These are phyloP conservation scores for Polymixis flavicincta DNA, from an alignment of 2,888 invertebrate genomes.

Conservation along the genomic window DNA sequence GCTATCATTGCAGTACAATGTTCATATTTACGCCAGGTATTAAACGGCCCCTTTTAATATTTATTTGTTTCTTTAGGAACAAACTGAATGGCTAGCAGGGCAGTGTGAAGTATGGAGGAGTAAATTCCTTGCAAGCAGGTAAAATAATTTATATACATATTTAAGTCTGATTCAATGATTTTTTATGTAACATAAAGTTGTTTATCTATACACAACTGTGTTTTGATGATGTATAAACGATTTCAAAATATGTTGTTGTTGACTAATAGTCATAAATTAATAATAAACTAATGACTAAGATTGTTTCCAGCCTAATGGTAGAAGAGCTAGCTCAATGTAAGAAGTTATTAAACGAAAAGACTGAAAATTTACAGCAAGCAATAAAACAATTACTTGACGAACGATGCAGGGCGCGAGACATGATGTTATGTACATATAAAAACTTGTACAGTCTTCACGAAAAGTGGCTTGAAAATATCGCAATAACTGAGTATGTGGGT, in stretches of 20 bases:
- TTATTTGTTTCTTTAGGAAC: constrained; percentile 90
- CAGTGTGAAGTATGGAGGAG: constrained; percentile 99
- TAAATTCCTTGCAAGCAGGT: constrained; percentile 98
- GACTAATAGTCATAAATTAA: not conserved
- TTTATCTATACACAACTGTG: constrained; percentile 1
- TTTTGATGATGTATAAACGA: not conserved
- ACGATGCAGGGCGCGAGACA: constrained; percentile 91
- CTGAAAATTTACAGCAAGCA: constrained; percentile 92
- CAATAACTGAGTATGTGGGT: constrained; percentile 84
- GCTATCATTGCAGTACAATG: not conserved
- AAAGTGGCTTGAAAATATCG: constrained; percentile 86
- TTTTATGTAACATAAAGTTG: not conserved
- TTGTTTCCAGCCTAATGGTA: constrained; percentile 94
- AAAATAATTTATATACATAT: constrained; percentile 62
- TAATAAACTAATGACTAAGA: constrained; percentile 25
- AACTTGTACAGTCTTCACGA: constrained; percentile 89
- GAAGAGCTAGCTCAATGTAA: constrained; percentile 97
- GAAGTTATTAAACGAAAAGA: constrained; percentile 93
- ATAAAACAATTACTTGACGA: constrained; percentile 93
- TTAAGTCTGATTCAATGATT: not conserved
- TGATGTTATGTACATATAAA: constrained; percentile 92
- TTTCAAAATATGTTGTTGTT: constrained; percentile 26
- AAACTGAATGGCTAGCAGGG: constrained; percentile 97
- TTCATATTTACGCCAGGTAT: not conserved
- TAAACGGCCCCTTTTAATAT: not conserved